phyloP scores from a whole-genome alignment of 2,888 invertebrate species.

The Rambutsinella grinnellia region DNA sequence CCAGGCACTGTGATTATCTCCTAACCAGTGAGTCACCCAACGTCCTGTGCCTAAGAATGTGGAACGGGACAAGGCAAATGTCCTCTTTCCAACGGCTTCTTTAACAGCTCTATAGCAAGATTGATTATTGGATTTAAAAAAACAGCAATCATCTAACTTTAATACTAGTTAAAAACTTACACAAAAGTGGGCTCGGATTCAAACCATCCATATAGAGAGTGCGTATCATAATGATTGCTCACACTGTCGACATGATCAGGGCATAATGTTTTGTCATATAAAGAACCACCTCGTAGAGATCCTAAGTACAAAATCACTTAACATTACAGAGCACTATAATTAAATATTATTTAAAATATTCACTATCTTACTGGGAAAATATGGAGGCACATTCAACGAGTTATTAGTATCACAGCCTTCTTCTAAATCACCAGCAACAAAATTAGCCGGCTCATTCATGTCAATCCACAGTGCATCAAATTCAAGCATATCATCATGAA shows the following conservation, averaged over 20 bases:
- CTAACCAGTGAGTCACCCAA: constrained; percentile 70
- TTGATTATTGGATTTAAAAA: too few relatives aligned
- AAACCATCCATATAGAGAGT: constrained; percentile 67
- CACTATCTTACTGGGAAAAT: constrained; percentile 73
- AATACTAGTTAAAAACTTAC: constrained; percentile 23
- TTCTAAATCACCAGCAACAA: constrained; percentile 75
- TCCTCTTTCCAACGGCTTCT: constrained; percentile 54
- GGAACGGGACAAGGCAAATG: constrained; percentile 67
- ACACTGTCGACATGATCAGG: constrained; percentile 24
- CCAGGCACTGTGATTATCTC: constrained; percentile 69
- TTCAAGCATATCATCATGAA: constrained; percentile 36
- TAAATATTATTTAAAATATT: constrained; percentile 67
- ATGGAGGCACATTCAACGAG: constrained; percentile 77
- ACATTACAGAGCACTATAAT: neutral
- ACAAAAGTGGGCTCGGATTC: constrained; percentile 63
- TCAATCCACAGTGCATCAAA: constrained; percentile 68
- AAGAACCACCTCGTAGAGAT: neutral
- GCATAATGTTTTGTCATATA: constrained; percentile 28
- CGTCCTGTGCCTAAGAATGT: constrained; percentile 69
- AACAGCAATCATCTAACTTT: too few relatives aligned
- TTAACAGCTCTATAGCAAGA: too few relatives aligned
- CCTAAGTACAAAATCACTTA: neutral
- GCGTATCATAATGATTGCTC: constrained; percentile 67
- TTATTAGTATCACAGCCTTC: constrained; percentile 73
- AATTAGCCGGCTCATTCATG: constrained; percentile 92